Evolutionary conservation across 2,888 invertebrate genomes (phyloP), one percentile per base, ranked within the genome.

Genomic region (Patella caerulea): DNA sequence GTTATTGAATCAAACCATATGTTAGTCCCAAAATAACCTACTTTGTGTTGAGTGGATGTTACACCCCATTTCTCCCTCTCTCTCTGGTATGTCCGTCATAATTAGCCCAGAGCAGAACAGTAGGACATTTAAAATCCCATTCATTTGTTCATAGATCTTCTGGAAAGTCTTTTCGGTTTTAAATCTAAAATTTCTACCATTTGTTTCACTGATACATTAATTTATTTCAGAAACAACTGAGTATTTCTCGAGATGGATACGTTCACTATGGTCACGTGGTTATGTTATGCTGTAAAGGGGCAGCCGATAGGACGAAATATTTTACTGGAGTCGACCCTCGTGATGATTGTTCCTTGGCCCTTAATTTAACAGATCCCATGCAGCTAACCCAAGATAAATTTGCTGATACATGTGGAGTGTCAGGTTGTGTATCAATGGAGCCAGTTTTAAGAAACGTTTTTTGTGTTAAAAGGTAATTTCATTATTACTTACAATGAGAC

Each of bases 241-340:
- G 87, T 79, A 86, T 90, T 53, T 86, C 88, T 5, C 82, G 88
- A 76, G 91, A 91, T 85, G 88, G 88, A 0, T 83, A 79, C 76
- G 86, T 91, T 17, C 91, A 90, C 82, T 90, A 89, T 83, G 91
- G 91, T 17, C 90, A 91, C 80, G 83, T 83, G 11, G 86, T 91
- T 7, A 87, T 84, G 81, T 70, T 91, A 52, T 74, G 85, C 34
- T 90, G 90, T 78, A 85, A 85, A 3, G 89, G 82, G 17, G 85
- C 86, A 5, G 72, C 75, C 53, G 87, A 88, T 72, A 82, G 84
- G 70, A 87, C 86, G 7, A 82, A 85, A 56, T 87, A 87, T 75
- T 85, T 82, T 78, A 82, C 84, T 12, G 81, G 85, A 71, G 84
- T 85, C 45, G 83, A 85, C 14, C 88, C 89, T 1, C 83, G 91